Evolutionary conservation across 2,888 invertebrate genomes (phyloP), one percentile per base, ranked within the genome.

Genomic region (Parnassius glacialis): DNA sequence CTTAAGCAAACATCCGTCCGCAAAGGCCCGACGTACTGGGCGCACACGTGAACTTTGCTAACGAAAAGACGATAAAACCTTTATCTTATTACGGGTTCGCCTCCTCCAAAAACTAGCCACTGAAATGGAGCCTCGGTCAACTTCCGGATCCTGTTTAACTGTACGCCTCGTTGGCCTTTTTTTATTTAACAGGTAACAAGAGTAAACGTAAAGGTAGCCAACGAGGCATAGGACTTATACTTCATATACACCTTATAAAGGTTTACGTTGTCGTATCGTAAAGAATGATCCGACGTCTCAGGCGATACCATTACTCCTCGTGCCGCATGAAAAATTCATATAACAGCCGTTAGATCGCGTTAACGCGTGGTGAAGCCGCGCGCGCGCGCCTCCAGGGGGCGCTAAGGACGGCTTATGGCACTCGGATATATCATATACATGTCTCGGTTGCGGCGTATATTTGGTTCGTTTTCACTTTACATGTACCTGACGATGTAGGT

Each of bases 311-410:
- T 89, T 90, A 89, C 85, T 88, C 80, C 81, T 84, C 74, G 80
- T 79, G 74, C 69, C 84, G 74, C 87, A 90, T 91, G 90, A 91
- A 90, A 91, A 84, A 91, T 90, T 90, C 90, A 90, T 91, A 85
- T 74, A 78, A 74, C 71, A 72, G 80, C 70, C 78, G 84, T 83
- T 79, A 82, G 85, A 86, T 84, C 83, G 83, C 78, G 85, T 85
- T 87, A 88, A 83, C 78, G 81, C 76, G 76, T 67, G 67, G 66
- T 56, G 74, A 56, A 73, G 79, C 69, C 81, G 79, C 79, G 76
- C 79, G 83, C 83, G 84, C 82, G 80, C 68, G 65, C 72, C 84
- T 80, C 83, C 53, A 61, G 84, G 83, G 85, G 74, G 73, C 78
- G 55, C 64, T 68, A 60, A 79, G 76, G 75, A 66, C 74, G 75